Base-by-base conservation (phyloP, 2,888 invertebrate genomes). In the Hypomecis punctinalis region DNA sequence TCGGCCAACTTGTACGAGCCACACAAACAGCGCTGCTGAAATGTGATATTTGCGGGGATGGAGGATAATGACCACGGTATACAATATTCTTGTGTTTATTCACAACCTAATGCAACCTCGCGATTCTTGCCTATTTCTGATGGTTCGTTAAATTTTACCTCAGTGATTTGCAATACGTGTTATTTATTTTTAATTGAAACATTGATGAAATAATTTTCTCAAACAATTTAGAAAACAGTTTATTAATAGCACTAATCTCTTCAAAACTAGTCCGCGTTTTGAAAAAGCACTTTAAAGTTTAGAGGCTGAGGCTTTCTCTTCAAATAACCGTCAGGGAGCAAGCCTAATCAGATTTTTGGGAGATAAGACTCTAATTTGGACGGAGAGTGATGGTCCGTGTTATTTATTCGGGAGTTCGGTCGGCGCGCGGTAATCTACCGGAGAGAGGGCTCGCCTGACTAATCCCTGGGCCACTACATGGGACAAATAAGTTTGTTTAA, bases 401-500 rank as follows among this genome's bases (percentile, higher is more conserved):
- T 74, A 77, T 78, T 81, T 79, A 77, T 76, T 71, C 69, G 75
- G 71, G 73, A 72, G 64, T 78, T 77, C 60, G 72, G 74, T 72
- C 68, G 76, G 72, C 70, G 76, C 71, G 70, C 72, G 70, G 73
- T 78, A 81, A 82, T 85, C 82, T 83, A 76, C 70, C 57, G 74
- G 73, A 64, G 77, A 70, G 78, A 76, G 73, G 76, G 75, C 74
- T 77, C 76, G 76, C 74, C 71, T 77, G 78, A 74, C 78, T 89
- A 89, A 90, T 89, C 88, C 86, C 78, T 79, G 80, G 76, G 81
- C 79, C 79, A 84, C 81, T 87, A 82, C 82, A 84, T 79, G 82
- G 83, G 84, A 84, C 86, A 85, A 89, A 88, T 86, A 89, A 88
- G 85, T 87, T 87, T 84, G 81, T 86, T 86, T 86, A 88, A 85